Base-by-base conservation (phyloP, 2,797 vertebrate species). In the Microctenopoma stevenorrisi region DNA sequence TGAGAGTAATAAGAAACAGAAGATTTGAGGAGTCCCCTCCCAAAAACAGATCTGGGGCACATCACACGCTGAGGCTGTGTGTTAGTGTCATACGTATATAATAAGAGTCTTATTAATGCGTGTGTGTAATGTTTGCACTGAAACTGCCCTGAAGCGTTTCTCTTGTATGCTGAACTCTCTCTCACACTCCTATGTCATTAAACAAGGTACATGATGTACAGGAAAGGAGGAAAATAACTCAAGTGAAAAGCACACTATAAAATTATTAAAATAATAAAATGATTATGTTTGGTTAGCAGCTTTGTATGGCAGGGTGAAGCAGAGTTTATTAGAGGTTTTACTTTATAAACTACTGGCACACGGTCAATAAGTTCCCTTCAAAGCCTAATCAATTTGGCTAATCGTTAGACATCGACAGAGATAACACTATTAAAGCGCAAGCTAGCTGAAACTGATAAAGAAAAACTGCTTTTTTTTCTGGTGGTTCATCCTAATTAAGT, bases 1-100 rank as follows among this genome's bases (percentile, higher is more conserved):
- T 28, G 22, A 44, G 60, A 54, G 64, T 79, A 86, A 86, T 84
- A 48, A 47, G 70, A 85, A 86, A 74, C 83, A 88, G 73, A 82
- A 53, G 64, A 78, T 26, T 42, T 30, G 54, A 67, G 55, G 65
- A 69, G 49, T 81, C 63, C 50, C 61, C 69, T 77, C 75, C 82
- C 64, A 25, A 51, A 75, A 35, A 71, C 63, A 74, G 64, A 77
- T 52, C 16, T 33, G 2, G 28, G 28, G 15, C 30, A 13, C 11
- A 55, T 56, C 44, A 11, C 40, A 37, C 54, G 38, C 35, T 57
- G 38, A 51, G 43, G 18, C 47, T 63, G 53, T 25, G 74, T 48
- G 61, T 79, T 70, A 44, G 53, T 59, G 25, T 69, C 70, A 67
- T 55, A 75, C 52, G 28, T 14, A 56, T 47, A 64, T 74, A 69